phyloP scores from a whole-genome alignment of 2,888 invertebrate species.

The Tenodera sinensis region DNA sequence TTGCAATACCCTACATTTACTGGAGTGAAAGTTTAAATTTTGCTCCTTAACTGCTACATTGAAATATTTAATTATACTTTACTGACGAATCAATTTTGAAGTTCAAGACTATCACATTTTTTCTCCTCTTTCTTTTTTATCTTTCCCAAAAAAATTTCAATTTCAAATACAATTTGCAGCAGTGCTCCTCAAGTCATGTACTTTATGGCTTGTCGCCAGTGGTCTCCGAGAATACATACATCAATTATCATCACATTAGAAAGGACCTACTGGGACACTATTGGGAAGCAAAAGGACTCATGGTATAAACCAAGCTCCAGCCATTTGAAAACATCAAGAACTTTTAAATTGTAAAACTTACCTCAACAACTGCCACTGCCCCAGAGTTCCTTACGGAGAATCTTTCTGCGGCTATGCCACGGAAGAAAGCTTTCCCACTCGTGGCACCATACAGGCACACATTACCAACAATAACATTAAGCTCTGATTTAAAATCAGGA shows the following conservation, averaged over 20 bases:
- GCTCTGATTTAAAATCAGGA: constrained; percentile 74
- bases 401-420: constrained; percentile 95
- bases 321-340: too few relatives aligned
- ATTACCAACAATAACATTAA: constrained; percentile 97
- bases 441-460: constrained; percentile 98
- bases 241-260: too few relatives aligned
- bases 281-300: too few relatives aligned
- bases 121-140: too few relatives aligned
- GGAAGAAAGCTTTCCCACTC: constrained; percentile 86
- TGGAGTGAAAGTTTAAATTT: too few relatives aligned
- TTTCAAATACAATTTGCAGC: background rate
- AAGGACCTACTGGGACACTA: too few relatives aligned
- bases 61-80: too few relatives aligned
- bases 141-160: background rate
- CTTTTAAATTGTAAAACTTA: constrained; percentile 36
- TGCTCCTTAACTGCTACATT: too few relatives aligned
- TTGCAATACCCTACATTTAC: too few relatives aligned
- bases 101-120: too few relatives aligned
- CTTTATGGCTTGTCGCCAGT: background rate
- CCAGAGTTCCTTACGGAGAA: constrained; percentile 99
- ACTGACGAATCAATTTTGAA: too few relatives aligned
- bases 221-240: background rate
- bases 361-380: constrained; percentile 89
- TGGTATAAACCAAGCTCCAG: too few relatives aligned
- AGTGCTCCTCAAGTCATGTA: background rate